phyloP scores from a whole-genome alignment of 2,888 invertebrate genomes.

The Agapostemon virescens region DNA sequence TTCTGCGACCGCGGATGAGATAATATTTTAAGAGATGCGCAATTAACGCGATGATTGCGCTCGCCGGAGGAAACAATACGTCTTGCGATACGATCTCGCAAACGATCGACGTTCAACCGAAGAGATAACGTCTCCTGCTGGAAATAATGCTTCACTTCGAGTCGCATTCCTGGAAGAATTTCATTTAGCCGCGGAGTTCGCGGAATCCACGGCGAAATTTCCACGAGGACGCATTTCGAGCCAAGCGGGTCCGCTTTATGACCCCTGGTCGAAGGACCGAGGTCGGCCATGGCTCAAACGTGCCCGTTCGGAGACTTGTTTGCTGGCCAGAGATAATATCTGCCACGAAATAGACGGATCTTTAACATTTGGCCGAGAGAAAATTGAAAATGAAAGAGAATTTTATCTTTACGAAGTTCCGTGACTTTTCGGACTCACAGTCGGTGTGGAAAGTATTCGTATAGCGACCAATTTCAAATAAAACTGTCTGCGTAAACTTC shows the following conservation, averaged over 20 bases:
- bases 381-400: conserved; percentile 12
- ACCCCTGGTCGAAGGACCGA: not conserved
- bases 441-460: too few species aligned
- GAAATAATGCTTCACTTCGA: conserved; percentile 43
- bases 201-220: conserved; percentile 24
- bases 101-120: conserved; percentile 29
- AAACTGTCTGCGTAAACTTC: too few species aligned
- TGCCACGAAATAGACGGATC: not conserved
- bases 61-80: conserved; percentile 55
- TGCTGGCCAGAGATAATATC: conserved; percentile 7
- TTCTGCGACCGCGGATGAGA: conserved; percentile 37
- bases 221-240: conserved; percentile 1
- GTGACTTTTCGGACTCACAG: not conserved
- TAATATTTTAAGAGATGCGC: conserved; percentile 51
- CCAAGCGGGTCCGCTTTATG: not conserved
- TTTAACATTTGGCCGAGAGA: not conserved
- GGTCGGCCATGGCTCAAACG: not conserved
- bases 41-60: conserved; percentile 54
- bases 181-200: conserved; percentile 32
- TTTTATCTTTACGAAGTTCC: conserved; percentile 7
- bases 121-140: conserved; percentile 41
- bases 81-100: conserved; percentile 49
- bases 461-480: too few species aligned
- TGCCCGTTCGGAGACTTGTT: conserved; percentile 4
- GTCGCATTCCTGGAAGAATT: conserved; percentile 28